Evolutionary conservation across 2,113 vertebrate genomes (phyloP).

Genomic region (human (Homo sapiens)): GRCh38 chr21:14956501-14957000

Average conservation of each 20-base stretch:
- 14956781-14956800: neutral
- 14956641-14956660: no score
- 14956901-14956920: neutral
- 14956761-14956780: neutral
- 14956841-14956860: neutral
- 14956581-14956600: no score
- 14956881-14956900: neutral
- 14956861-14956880: neutral
- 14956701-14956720: neutral
- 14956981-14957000: neutral
- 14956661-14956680: no score
- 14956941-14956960: neutral
- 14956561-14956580: no score
- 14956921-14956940: neutral
- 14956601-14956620: no score
- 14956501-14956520: no score
- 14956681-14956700: neutral
- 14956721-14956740: neutral
- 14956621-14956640: no score
- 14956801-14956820: neutral
- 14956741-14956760: neutral
- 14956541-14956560: no score
- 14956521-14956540: no score
- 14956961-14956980: neutral
- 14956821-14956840: neutral